phyloP scores from a whole-genome alignment of 2,888 invertebrate genomes.

The Alviniconcha strummeri region DNA sequence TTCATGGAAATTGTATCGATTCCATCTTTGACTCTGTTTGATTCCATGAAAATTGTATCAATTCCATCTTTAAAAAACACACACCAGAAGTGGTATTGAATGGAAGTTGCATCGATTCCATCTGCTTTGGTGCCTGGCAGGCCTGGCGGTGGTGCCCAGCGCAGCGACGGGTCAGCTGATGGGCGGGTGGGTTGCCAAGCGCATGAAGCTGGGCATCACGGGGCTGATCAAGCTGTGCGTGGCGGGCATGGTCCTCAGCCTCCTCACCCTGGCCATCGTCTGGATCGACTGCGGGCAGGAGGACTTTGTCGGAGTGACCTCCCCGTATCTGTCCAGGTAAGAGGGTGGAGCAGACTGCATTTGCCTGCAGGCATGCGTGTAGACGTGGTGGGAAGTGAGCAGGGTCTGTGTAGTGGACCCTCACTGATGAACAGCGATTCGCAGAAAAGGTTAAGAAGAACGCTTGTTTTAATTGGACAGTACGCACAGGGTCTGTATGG shows the following conservation, averaged over 20 bases:
- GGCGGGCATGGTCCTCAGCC: conserved; percentile 50
- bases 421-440: not conserved
- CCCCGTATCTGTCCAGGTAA: conserved; percentile 46
- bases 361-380: no score
- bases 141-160: conserved; percentile 65
- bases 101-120: no score
- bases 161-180: conserved; percentile 67
- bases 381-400: no score
- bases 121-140: conserved; percentile 41
- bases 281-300: conserved; percentile 58
- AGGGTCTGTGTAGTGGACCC: not conserved
- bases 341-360: not conserved
- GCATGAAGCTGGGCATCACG: conserved; percentile 58
- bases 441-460: no score
- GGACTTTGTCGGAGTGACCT: conserved; percentile 56
- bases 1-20: no score
- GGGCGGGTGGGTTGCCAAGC: conserved; percentile 64
- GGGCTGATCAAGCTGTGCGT: conserved; percentile 62
- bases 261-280: conserved; percentile 47
- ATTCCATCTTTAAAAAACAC: no score
- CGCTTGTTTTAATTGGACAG: not conserved
- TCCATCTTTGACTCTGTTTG: no score
- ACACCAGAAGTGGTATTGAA: no score
- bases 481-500: no score
- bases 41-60: no score